These are phyloP conservation scores for Varecia variegata DNA, from an alignment of 2,797 vertebrate genomes.

Conservation along the genomic window DNA sequence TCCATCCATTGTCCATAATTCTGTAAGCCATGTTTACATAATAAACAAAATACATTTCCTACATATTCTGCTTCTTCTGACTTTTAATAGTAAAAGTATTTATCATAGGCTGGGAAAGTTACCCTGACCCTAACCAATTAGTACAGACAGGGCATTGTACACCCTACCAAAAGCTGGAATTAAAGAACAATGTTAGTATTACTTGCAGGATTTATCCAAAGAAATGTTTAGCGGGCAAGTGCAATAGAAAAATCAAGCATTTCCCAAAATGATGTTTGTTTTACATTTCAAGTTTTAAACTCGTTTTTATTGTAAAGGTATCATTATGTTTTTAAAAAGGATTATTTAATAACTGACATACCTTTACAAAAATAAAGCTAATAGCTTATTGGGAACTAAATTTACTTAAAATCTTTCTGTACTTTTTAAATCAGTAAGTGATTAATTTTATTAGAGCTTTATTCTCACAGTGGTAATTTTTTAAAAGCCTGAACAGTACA, in stretches of 20 bases:
- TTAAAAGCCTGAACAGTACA: slow-evolving; percentile 78
- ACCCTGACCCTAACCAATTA: not conserved
- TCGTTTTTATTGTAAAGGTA: slow-evolving; percentile 50
- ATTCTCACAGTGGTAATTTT: slow-evolving; percentile 84
- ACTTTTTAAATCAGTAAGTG: slow-evolving; percentile 51
- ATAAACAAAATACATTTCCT: slow-evolving; percentile 49
- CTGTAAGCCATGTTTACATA: slow-evolving; percentile 60
- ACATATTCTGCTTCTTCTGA: slow-evolving; percentile 64
- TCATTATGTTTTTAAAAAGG: slow-evolving; percentile 47
- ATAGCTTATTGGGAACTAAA: slow-evolving; percentile 29
- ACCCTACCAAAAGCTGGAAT: not conserved
- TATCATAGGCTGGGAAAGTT: not conserved
- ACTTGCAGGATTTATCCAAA: slow-evolving; percentile 35
- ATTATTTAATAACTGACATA: slow-evolving; percentile 40
- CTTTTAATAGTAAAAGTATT: slow-evolving; percentile 33
- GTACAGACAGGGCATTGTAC: not conserved
- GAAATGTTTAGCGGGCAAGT: slow-evolving; percentile 47
- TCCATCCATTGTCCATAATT: slow-evolving; percentile 57
- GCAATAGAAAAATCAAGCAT: slow-evolving; percentile 49
- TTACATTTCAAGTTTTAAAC: slow-evolving; percentile 37
- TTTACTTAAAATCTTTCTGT: slow-evolving; percentile 51
- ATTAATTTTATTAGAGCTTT: slow-evolving; percentile 42
- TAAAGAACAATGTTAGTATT: not conserved
- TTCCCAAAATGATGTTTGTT: slow-evolving; percentile 14
- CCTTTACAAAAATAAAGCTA: slow-evolving; percentile 74